Percentiles rank a stretch among this genome's conserved stretches.
These are phyloP conservation scores for Seladonia tumulorum DNA, from an alignment of 2,888 invertebrate genomes.

Conservation along the genomic window DNA sequence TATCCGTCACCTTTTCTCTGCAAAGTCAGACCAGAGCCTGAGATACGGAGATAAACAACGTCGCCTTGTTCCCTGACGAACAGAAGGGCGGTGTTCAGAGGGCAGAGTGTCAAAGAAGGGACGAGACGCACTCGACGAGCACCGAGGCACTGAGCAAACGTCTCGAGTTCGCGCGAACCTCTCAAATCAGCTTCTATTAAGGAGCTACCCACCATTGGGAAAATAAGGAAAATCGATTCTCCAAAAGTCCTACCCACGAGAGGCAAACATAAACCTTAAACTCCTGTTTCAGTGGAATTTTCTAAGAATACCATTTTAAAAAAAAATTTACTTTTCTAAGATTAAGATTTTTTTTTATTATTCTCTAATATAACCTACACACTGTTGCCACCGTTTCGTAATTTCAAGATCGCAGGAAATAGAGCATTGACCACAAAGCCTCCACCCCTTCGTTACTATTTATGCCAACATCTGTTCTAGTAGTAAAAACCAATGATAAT, in stretches of 20 bases:
- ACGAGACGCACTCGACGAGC: constrained; percentile 43
- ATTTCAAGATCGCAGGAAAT: no score
- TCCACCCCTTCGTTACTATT: no score
- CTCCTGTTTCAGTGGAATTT: no score
- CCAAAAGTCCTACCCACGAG: background rate
- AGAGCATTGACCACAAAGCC: no score
- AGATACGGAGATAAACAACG: constrained; percentile 72
- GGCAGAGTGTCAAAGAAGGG: constrained; percentile 40
- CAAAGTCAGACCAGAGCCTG: constrained; percentile 49
- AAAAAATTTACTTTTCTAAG: no score
- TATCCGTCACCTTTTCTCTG: background rate
- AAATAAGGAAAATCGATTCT: background rate
- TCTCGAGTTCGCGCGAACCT: constrained; percentile 54
- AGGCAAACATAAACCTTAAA: background rate
- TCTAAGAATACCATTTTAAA: no score
- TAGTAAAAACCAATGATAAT: no score
- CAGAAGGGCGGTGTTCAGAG: constrained; percentile 27
- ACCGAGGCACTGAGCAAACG: constrained; percentile 48
- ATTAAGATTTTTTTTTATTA: no score
- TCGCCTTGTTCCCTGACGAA: constrained; percentile 49
- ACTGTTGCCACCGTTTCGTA: no score
- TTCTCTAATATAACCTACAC: no score
- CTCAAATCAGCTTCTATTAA: constrained; percentile 67
- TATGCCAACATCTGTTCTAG: no score
- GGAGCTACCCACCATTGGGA: background rate